Evolutionary conservation across 2,888 invertebrate genomes (phyloP).

Genomic region (Folsomia candida): DNA sequence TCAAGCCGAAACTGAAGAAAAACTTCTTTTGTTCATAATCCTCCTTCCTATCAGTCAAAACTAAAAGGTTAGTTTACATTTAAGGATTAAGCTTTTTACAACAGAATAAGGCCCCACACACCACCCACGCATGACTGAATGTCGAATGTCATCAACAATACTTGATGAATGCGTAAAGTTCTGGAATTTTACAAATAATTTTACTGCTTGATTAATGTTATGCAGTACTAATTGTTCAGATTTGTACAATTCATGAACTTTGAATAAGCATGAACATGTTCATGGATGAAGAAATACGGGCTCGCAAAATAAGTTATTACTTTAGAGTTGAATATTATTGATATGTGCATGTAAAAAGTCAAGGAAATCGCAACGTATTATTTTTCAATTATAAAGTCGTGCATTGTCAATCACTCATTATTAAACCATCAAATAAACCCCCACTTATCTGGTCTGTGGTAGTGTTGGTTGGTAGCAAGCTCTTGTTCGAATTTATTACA

Average conservation of each 20-base stretch:
- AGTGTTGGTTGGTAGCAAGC: not conserved
- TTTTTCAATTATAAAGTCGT: not conserved
- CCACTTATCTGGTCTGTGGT: not conserved
- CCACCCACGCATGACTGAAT: no score
- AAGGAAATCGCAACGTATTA: not conserved
- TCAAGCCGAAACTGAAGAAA: not conserved
- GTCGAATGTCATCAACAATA: no score
- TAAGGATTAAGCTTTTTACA: not conserved
- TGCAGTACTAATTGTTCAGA: no score
- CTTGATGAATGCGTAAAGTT: no score
- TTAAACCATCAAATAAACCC: not conserved
- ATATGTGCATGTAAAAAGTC: not conserved
- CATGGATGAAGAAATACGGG: no score
- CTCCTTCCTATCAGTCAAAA: constrained; percentile 19
- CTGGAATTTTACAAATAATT: no score
- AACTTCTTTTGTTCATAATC: constrained; percentile 10
- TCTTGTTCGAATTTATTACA: not conserved
- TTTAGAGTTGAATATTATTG: no score
- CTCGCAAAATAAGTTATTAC: no score
- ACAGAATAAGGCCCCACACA: no score
- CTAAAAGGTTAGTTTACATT: not conserved
- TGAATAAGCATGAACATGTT: no score
- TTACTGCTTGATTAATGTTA: no score
- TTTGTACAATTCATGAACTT: no score
- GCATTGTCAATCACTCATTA: not conserved